Percentiles rank a stretch among this genome's conserved stretches.
Evolutionary conservation across 2,888 invertebrate genomes (phyloP).

Genomic region (Andrena chrysosceles): DNA sequence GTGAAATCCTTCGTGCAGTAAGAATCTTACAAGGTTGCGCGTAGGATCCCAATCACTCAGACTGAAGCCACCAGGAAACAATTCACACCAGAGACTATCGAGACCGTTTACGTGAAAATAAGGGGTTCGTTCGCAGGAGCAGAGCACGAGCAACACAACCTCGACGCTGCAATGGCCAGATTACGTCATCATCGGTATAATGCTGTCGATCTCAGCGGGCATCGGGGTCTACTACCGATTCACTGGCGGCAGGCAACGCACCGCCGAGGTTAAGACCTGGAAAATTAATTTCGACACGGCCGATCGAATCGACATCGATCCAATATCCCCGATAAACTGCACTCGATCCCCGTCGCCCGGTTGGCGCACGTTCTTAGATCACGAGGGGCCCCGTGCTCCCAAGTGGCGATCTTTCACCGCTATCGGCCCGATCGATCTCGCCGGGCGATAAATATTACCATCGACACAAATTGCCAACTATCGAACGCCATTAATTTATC

Average conservation of each 20-base stretch:
- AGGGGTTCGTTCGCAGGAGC: constrained; percentile 40
- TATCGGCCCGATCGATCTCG: constrained; percentile 56
- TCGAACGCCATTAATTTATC: constrained; percentile 58
- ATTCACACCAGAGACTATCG: neutral
- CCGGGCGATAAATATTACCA: constrained; percentile 58
- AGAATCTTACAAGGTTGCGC: neutral
- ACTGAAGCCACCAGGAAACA: neutral
- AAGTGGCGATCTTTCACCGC: constrained; percentile 53
- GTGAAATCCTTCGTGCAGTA: neutral
- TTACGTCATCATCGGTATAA: constrained; percentile 90
- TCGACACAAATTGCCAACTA: constrained; percentile 55
- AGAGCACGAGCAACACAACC: constrained; percentile 14
- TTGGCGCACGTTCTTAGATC: constrained; percentile 48
- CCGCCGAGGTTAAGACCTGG: constrained; percentile 88
- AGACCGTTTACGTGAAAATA: neutral
- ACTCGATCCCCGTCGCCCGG: constrained; percentile 24
- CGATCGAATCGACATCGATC: constrained; percentile 48
- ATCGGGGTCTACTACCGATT: constrained; percentile 95
- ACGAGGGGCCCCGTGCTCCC: constrained; percentile 8
- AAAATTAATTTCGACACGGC: constrained; percentile 66
- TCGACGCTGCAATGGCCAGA: constrained; percentile 86
- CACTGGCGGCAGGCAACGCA: constrained; percentile 94
- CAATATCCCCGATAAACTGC: constrained; percentile 52
- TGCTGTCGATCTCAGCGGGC: constrained; percentile 90
- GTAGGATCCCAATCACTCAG: neutral